Conservation (phyloP, 2,797 vertebrate genomes). For the Pagetopsis macropterus region DNA sequence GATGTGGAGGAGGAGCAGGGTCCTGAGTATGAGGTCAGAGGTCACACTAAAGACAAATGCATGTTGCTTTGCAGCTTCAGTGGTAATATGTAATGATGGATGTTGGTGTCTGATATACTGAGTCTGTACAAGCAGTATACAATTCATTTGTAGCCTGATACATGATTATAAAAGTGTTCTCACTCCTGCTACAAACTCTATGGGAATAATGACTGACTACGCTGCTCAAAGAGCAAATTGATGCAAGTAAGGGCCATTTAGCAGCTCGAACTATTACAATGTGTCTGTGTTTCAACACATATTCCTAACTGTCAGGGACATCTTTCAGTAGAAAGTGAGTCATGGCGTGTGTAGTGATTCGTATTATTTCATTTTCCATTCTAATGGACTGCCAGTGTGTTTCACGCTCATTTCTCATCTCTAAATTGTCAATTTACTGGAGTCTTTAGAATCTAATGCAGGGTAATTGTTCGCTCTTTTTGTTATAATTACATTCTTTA, state of each 20-base stretch:
- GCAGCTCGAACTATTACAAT: slow-evolving; percentile 50
- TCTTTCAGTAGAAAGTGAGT: slow-evolving; percentile 57
- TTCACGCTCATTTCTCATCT: slow-evolving; percentile 58
- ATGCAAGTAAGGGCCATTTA: slow-evolving; percentile 31
- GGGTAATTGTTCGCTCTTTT: slow-evolving; percentile 54
- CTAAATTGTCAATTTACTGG: slow-evolving; percentile 60
- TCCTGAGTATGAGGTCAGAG: slow-evolving; percentile 89
- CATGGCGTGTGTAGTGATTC: slow-evolving; percentile 39
- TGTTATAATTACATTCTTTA: slow-evolving; percentile 55
- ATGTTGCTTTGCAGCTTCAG: not conserved
- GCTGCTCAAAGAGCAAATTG: slow-evolving; percentile 16
- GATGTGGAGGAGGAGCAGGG: slow-evolving; percentile 91
- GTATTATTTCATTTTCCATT: slow-evolving; percentile 59
- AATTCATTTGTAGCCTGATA: not conserved
- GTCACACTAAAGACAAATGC: slow-evolving; percentile 13
- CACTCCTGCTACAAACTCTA: not conserved
- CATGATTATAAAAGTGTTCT: not conserved
- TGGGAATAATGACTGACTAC: slow-evolving; percentile 18
- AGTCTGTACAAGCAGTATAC: not conserved
- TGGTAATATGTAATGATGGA: not conserved
- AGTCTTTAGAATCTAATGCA: slow-evolving; percentile 46
- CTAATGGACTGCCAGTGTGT: slow-evolving; percentile 55
- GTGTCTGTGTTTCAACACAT: slow-evolving; percentile 28
- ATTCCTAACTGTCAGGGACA: slow-evolving; percentile 31
- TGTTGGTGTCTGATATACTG: not conserved